Percentiles rank a stretch among this genome's conserved stretches.
These are phyloP conservation scores for Urosaurus nigricauda DNA, from an alignment of 2,797 vertebrate species.

Conservation along the genomic window DNA sequence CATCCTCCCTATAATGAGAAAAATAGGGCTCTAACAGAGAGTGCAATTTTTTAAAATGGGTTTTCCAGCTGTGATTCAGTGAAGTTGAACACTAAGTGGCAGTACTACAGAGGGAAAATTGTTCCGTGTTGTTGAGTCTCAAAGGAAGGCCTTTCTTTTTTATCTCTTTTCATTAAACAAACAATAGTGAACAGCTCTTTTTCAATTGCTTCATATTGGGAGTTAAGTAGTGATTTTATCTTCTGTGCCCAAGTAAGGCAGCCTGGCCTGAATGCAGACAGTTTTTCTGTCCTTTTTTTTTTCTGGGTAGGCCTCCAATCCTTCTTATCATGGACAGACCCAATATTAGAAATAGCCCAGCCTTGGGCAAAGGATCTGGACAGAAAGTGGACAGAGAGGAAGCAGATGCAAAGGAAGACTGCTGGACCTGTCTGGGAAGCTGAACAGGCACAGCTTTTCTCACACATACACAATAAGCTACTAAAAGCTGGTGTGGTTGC, in stretches of 20 bases:
- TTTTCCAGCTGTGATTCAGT: constrained; percentile 67
- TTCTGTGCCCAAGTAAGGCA: constrained; percentile 18
- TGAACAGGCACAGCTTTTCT: background rate
- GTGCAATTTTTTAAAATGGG: constrained; percentile 59
- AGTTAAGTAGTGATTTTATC: constrained; percentile 49
- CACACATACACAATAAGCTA: background rate
- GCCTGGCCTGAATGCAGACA: constrained; percentile 14
- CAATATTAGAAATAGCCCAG: background rate
- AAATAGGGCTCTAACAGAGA: constrained; percentile 59
- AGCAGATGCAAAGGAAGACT: background rate
- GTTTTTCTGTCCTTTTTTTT: background rate
- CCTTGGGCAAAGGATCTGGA: background rate
- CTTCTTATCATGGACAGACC: constrained; percentile 13
- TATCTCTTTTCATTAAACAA: constrained; percentile 37
- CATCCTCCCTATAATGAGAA: constrained; percentile 50
- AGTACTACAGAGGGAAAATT: constrained; percentile 70
- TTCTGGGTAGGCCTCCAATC: background rate
- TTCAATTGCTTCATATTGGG: constrained; percentile 31
- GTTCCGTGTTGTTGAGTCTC: constrained; percentile 38
- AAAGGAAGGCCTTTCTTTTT: constrained; percentile 36
- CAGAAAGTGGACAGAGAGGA: background rate
- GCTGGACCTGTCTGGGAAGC: background rate
- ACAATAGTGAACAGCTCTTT: constrained; percentile 40
- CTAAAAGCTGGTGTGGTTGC: background rate
- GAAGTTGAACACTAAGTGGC: constrained; percentile 66